Percentiles rank a stretch among this genome's conserved stretches.
phyloP scores from a whole-genome alignment of 1,140 invertebrate genomes.

The Brachionus sp. region DNA sequence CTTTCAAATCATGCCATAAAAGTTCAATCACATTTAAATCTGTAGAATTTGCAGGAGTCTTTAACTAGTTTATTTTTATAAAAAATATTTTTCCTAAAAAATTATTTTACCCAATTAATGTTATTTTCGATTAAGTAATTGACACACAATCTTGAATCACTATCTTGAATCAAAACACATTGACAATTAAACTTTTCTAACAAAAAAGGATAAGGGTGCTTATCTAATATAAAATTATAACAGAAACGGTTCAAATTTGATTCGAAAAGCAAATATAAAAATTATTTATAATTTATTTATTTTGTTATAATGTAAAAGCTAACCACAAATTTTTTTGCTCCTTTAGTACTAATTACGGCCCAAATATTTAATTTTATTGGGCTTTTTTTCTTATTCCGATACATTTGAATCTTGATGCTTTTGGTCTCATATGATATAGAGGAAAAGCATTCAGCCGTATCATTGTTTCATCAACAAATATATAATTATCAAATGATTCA shows the following conservation, averaged over 20 bases:
- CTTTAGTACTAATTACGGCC: neutral
- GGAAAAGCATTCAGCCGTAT: neutral
- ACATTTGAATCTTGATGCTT: neutral
- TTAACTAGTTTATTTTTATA: neutral
- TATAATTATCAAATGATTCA: neutral
- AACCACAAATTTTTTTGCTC: neutral
- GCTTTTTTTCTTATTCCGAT: neutral
- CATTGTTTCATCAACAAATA: neutral
- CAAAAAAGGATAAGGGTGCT: neutral
- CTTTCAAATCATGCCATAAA: neutral
- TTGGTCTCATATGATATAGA: slow-evolving; percentile 11
- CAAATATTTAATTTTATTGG: neutral
- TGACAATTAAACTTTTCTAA: neutral
- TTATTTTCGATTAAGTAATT: neutral
- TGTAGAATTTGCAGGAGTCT: neutral
- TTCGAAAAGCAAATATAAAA: neutral
- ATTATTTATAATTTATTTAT: neutral
- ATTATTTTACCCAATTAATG: neutral
- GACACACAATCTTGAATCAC: neutral
- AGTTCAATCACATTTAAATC: neutral
- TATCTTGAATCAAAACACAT: slow-evolving; percentile 1
- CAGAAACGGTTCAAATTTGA: neutral
- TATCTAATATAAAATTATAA: neutral
- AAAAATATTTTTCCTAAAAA: neutral
- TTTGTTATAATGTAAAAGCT: neutral